Evolutionary conservation across 2,888 invertebrate species (phyloP).

Genomic region (Arge pagana): DNA sequence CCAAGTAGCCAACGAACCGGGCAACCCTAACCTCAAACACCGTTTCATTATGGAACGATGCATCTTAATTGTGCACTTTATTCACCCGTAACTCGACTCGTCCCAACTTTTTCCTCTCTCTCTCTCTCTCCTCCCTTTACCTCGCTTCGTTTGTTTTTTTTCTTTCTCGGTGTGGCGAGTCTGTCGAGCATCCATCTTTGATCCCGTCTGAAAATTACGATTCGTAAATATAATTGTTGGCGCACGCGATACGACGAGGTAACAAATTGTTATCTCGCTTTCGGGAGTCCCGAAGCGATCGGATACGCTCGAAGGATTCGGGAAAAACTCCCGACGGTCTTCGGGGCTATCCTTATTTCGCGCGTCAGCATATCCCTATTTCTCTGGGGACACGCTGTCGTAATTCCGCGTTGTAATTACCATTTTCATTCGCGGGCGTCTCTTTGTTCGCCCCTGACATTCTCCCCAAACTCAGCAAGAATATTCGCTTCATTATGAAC

Average conservation of each 20-base stretch:
- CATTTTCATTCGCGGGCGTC: slow-evolving; percentile 12
- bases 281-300: no score
- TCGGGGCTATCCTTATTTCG: no score
- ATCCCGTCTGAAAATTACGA: no score
- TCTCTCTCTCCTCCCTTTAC: neutral
- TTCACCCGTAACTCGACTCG: neutral
- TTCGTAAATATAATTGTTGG: no score
- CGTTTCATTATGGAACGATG: slow-evolving; percentile 52
- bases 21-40: slow-evolving; percentile 22
- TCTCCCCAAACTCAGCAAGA: slow-evolving; percentile 9
- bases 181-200: no score
- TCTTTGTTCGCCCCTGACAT: slow-evolving; percentile 11
- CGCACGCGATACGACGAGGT: no score
- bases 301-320: no score
- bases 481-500: neutral
- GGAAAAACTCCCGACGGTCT: no score
- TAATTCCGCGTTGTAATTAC: slow-evolving; percentile 20
- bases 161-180: no score
- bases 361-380: neutral
- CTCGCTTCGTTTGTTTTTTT: neutral
- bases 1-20: slow-evolving; percentile 29
- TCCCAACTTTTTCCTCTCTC: neutral
- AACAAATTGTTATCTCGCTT: no score
- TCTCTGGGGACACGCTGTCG: no score
- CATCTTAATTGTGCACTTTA: slow-evolving; percentile 42